These are phyloP conservation scores for Eudasyphora cyanicolor DNA, from an alignment of 2,888 invertebrate species.

Conservation along the genomic window DNA sequence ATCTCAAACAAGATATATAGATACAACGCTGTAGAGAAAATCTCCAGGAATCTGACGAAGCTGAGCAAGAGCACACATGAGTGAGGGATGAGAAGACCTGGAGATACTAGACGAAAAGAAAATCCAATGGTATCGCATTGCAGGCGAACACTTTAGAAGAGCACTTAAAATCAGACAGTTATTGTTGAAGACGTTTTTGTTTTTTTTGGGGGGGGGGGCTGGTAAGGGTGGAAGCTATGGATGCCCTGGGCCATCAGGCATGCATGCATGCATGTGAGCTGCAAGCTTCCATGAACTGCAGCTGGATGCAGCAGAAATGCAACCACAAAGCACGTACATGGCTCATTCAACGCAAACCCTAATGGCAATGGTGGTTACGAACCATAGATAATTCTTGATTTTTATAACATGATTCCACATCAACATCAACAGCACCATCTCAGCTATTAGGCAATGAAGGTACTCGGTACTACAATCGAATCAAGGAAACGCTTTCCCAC, in stretches of 20 bases:
- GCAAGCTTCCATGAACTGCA: background rate
- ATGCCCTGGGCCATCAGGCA: no score
- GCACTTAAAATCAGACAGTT: slow-evolving; percentile 62
- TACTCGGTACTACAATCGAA: background rate
- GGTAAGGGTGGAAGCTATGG: no score
- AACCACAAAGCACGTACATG: slow-evolving; percentile 24
- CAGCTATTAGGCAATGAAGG: background rate
- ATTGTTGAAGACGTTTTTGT: slow-evolving; percentile 42
- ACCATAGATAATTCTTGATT: slow-evolving; percentile 56
- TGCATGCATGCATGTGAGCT: no score
- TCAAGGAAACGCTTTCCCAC: slow-evolving; percentile 8
- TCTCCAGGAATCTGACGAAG: background rate
- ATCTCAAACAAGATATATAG: background rate
- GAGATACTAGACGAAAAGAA: background rate
- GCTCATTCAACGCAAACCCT: background rate
- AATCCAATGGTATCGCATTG: background rate
- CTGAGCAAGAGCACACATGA: background rate
- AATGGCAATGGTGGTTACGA: slow-evolving; percentile 35
- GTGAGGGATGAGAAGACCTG: background rate
- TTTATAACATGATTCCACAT: slow-evolving; percentile 34
- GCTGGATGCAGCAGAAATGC: background rate
- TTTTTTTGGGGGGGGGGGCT: no score
- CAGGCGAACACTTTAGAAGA: slow-evolving; percentile 54
- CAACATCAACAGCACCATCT: background rate
- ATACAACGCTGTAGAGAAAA: background rate